These are phyloP conservation scores for Popillia japonica DNA, from an alignment of 1,140 invertebrate species.

Conservation along the genomic window DNA sequence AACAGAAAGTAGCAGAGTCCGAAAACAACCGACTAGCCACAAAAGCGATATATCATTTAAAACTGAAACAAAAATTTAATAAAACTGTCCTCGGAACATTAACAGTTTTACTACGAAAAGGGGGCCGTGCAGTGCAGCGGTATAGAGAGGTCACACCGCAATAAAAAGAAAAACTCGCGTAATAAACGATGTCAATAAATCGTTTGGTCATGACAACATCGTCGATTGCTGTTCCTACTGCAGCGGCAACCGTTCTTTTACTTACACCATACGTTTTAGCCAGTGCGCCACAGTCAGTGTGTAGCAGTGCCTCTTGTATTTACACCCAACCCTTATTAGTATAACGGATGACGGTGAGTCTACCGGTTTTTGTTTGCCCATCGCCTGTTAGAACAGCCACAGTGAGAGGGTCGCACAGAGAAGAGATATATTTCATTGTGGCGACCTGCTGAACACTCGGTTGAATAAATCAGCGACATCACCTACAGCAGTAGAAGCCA, in stretches of 20 bases:
- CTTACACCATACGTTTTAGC: background rate
- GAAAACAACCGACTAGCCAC: constrained; percentile 61
- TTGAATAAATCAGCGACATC: constrained; percentile 47
- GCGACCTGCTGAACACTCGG: constrained; percentile 42
- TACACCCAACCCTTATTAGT: constrained; percentile 48
- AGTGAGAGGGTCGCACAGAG: background rate
- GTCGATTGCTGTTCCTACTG: constrained; percentile 36
- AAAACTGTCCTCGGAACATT: constrained; percentile 31
- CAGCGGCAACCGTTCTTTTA: constrained; percentile 39
- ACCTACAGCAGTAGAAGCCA: constrained; percentile 41
- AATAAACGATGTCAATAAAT: constrained; percentile 43
- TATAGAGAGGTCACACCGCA: constrained; percentile 32
- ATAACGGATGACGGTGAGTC: constrained; percentile 47
- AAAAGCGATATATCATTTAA: constrained; percentile 39
- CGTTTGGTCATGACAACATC: constrained; percentile 40
- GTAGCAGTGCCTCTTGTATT: constrained; percentile 40
- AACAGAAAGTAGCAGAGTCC: background rate
- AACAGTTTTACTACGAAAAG: constrained; percentile 3
- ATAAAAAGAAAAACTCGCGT: constrained; percentile 40
- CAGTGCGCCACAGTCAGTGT: background rate
- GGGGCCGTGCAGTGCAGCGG: background rate
- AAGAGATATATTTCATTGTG: constrained; percentile 46
- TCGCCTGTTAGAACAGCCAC: background rate
- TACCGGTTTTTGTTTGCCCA: constrained; percentile 47
- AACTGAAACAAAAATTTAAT: constrained; percentile 33